These are phyloP conservation scores for Nyctereutes procyonoides DNA, from an alignment of 2,113 vertebrate genomes.

Conservation along the genomic window DNA sequence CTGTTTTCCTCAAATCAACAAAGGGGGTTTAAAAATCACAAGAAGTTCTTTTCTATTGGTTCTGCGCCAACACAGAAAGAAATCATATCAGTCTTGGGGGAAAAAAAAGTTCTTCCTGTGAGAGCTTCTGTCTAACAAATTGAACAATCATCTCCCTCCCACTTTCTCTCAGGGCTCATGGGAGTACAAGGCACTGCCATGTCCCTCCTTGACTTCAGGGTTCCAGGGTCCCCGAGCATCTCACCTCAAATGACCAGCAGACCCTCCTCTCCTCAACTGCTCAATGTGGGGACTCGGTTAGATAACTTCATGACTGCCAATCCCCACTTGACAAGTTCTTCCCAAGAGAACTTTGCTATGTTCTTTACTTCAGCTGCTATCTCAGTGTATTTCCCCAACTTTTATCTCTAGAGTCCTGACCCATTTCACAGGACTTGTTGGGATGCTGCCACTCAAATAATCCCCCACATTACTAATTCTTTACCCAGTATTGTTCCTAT, in stretches of 20 bases:
- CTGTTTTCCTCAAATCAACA: background rate
- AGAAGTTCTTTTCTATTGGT: background rate
- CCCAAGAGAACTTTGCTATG: background rate
- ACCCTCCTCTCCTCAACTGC: background rate
- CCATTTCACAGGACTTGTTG: background rate
- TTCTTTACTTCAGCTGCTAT: background rate
- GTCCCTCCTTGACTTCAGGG: no score
- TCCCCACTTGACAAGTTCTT: background rate
- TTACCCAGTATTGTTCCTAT: background rate
- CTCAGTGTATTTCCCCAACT: background rate
- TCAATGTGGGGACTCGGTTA: no score
- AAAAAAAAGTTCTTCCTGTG: background rate
- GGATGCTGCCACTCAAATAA: background rate
- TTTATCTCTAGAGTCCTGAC: background rate
- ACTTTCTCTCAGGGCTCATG: background rate
- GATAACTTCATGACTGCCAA: background rate
- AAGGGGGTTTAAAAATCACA: background rate
- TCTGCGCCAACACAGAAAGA: background rate
- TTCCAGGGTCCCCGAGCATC: background rate
- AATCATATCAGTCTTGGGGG: background rate
- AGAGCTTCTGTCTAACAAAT: background rate
- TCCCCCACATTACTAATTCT: background rate
- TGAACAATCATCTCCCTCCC: background rate
- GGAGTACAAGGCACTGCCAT: accelerated
- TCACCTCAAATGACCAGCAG: background rate